A percentile compares a stretch with the other conserved stretches of the same genome.
Conservation (phyloP, 2,113 vertebrate genomes). For the Ictidomys tridecemlineatus region DNA sequence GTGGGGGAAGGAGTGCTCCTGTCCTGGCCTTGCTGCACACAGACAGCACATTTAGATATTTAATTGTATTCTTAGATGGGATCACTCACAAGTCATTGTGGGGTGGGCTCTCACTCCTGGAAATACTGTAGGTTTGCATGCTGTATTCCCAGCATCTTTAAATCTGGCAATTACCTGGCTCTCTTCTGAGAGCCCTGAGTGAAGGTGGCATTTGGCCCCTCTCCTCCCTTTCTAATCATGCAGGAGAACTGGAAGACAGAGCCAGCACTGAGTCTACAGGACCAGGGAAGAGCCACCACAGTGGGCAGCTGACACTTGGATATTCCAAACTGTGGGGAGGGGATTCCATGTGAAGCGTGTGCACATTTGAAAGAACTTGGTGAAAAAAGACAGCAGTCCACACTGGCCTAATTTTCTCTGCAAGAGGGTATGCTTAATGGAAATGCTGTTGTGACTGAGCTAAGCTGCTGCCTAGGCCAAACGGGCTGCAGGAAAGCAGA, state of each 20-base stretch:
- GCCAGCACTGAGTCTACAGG: neutral
- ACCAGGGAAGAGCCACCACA: neutral
- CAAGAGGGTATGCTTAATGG: neutral
- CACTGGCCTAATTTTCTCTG: neutral
- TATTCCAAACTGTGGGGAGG: neutral
- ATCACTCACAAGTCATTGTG: neutral
- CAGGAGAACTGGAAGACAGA: neutral
- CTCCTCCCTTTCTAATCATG: neutral
- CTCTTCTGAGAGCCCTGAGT: neutral
- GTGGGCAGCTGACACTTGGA: neutral
- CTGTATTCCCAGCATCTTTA: neutral
- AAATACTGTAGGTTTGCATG: neutral
- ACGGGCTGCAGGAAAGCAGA: neutral
- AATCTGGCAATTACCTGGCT: neutral
- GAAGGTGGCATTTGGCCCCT: neutral
- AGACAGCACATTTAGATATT: neutral
- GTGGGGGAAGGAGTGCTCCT: rapidly evolving
- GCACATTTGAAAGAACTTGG: neutral
- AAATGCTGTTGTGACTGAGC: neutral
- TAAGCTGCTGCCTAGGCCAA: neutral
- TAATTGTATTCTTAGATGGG: neutral
- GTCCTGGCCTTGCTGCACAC: neutral
- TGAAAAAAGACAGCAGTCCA: neutral
- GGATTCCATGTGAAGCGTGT: neutral
- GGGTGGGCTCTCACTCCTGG: neutral